Evolutionary conservation across 2,888 invertebrate genomes (phyloP), one percentile per base, ranked within the genome.

Genomic region (Lepidocyrtinus sp.): DNA sequence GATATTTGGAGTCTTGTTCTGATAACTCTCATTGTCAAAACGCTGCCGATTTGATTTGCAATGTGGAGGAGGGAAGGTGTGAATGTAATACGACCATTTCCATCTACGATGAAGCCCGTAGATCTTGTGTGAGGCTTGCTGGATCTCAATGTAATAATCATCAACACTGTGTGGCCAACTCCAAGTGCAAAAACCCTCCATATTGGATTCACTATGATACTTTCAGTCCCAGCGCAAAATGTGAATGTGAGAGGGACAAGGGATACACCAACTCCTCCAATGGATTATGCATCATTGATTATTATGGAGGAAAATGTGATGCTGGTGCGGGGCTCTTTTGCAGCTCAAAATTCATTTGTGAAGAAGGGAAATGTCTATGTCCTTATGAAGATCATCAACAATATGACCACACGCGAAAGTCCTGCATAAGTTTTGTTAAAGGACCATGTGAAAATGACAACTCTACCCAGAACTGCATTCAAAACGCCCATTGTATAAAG

Each of bases 301-400:
- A 70, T 17, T 75, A 75, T 17, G 75, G 75, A 22, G 75, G 75
- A 19, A 70, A 61, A 17, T 75, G 75, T 70, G 75, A 75, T 24
- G 61, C 63, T 9, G 21, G 17, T 1, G 1, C 17, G 15, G 74
- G 74, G 1, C 65, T 46, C 1, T 21, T 21, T 1, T 75, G 75
- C 19, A 75, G 75, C 24, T 26, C 69, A 0, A 75, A 50, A 19
- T 75, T 63, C 21, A 50, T 64, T 17, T 75, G 75, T 9, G 55
- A 63, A 9, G 75, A 75, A 7, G 69, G 75, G 0, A 46, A 64
- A 27, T 75, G 75, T 17, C n/a, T 75, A 12, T 75, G 75, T 50
- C 75, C 69, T 0, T 75, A 70, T 63, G 69, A 69, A 36, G 75
- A 75, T 12, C 75, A 75, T 50, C 75, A 75, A 27, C 62, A 26